Evolutionary conservation across 2,113 vertebrate genomes (phyloP).

Genomic region (Cettia cetti): DNA sequence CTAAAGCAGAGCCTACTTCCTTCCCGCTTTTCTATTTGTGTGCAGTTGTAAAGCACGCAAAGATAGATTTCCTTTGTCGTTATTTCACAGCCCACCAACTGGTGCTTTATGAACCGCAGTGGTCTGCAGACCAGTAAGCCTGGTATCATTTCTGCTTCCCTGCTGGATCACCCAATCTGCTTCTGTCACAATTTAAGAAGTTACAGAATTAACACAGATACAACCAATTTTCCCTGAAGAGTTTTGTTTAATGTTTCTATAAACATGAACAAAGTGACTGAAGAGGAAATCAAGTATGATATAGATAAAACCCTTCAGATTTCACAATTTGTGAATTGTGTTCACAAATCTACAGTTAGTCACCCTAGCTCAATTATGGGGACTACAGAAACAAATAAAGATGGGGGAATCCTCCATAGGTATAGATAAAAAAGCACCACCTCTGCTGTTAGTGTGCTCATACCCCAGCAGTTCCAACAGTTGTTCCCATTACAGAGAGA

Average conservation of each 20-base stretch:
- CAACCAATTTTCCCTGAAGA: neutral
- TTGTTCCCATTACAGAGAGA: neutral
- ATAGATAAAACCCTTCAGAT: neutral
- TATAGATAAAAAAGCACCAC: neutral
- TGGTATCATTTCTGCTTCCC: constrained; percentile 5
- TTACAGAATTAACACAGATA: neutral
- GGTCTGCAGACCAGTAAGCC: neutral
- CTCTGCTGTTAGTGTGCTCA: neutral
- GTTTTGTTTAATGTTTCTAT: neutral
- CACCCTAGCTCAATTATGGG: neutral
- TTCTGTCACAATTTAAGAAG: neutral
- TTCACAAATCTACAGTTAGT: neutral
- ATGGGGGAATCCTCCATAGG: neutral
- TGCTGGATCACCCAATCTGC: neutral
- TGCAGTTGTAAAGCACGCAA: neutral
- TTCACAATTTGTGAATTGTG: neutral
- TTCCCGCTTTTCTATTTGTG: neutral
- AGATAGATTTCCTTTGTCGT: neutral
- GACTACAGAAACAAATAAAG: neutral
- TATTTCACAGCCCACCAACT: neutral
- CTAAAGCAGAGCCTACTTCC: neutral
- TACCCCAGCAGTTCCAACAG: neutral
- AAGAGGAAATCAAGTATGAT: neutral
- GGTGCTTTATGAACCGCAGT: neutral
- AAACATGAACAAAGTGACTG: neutral